phyloP scores from a whole-genome alignment of 2,113 vertebrate species.

The Empidonax traillii region DNA sequence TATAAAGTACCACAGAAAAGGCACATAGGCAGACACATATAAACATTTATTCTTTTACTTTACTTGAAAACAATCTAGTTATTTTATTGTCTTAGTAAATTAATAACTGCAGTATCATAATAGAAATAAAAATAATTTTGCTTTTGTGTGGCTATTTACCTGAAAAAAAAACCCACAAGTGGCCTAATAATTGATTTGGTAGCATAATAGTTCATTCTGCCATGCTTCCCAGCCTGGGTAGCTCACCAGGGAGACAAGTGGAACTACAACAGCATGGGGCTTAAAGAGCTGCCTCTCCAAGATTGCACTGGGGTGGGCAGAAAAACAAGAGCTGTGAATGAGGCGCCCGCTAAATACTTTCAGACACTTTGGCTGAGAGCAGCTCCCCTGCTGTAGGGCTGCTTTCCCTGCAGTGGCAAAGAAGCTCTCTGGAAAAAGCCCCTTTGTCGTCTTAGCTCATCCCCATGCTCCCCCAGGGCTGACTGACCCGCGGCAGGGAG shows the following conservation, averaged over 20 bases:
- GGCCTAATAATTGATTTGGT: not conserved
- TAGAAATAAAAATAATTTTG: not conserved
- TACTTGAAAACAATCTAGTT: not conserved
- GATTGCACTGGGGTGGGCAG: accelerated
- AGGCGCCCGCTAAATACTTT: not conserved
- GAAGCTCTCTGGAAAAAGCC: not conserved
- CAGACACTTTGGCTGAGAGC: not conserved
- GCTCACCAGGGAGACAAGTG: not conserved
- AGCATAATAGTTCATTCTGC: not conserved
- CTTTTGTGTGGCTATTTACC: not conserved
- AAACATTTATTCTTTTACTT: not conserved
- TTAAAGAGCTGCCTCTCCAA: not conserved
- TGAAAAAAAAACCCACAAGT: not conserved
- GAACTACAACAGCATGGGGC: accelerated
- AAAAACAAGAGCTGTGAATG: not conserved
- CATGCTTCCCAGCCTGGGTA: accelerated
- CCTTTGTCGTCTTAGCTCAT: not conserved
- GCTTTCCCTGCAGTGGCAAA: not conserved
- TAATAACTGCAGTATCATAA: not conserved
- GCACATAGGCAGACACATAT: accelerated
- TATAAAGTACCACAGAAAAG: not conserved
- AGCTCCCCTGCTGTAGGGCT: not conserved
- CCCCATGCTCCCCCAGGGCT: not conserved
- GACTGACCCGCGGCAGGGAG: accelerated
- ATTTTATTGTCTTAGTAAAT: not conserved